Conservation (phyloP, 2,888 invertebrate species). For the Eugnorisma glareosa region DNA sequence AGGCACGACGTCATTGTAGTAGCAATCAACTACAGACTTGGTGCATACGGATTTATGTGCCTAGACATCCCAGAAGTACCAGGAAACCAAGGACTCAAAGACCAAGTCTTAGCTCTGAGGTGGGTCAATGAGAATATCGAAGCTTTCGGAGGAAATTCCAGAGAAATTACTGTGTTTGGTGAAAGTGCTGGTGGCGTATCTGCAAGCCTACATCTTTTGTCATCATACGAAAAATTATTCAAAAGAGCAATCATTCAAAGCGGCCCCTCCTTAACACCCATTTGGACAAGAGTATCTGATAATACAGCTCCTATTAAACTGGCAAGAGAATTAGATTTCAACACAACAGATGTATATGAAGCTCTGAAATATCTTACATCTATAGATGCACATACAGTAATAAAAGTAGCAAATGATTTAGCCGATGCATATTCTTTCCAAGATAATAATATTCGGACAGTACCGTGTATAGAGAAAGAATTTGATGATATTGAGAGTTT, state of each 20-base stretch:
- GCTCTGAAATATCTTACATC: constrained; percentile 45
- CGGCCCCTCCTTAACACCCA: constrained; percentile 26
- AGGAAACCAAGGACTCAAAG: constrained; percentile 76
- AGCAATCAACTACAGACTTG: constrained; percentile 55
- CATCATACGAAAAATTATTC: constrained; percentile 51
- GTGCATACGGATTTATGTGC: constrained; percentile 71
- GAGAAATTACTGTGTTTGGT: constrained; percentile 68
- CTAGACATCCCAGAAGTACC: constrained; percentile 67
- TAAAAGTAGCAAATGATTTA: constrained; percentile 21
- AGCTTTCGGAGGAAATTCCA: constrained; percentile 70
- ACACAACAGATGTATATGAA: constrained; percentile 39
- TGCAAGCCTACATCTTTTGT: constrained; percentile 48
- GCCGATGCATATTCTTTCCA: neutral
- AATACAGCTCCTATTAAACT: constrained; percentile 30
- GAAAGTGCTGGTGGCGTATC: constrained; percentile 71
- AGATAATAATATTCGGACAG: neutral
- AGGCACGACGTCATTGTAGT: constrained; percentile 52
- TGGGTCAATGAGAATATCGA: constrained; percentile 75
- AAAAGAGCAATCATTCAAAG: constrained; percentile 54
- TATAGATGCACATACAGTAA: constrained; percentile 32
- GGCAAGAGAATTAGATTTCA: constrained; percentile 34
- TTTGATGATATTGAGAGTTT: constrained; percentile 51
- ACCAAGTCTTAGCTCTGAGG: constrained; percentile 69
- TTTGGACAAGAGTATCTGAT: constrained; percentile 28
- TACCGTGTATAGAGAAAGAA: constrained; percentile 43